Evolutionary conservation across 2,888 invertebrate genomes (phyloP).

Genomic region (Palloptera scutellata): DNA sequence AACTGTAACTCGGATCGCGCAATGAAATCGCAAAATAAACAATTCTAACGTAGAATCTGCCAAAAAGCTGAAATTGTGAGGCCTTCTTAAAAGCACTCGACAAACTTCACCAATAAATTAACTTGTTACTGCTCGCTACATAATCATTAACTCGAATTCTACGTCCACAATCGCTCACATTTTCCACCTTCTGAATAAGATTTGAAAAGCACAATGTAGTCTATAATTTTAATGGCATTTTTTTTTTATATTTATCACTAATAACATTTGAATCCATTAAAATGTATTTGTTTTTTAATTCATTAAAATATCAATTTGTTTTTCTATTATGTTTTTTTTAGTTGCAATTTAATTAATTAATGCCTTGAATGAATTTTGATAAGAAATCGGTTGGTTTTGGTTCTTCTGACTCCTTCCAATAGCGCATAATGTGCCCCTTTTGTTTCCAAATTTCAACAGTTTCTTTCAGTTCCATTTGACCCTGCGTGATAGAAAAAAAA

Average conservation of each 20-base stretch:
- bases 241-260: conserved; percentile 6
- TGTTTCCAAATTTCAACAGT: conserved; percentile 88
- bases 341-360: conserved; percentile 47
- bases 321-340: conserved; percentile 13
- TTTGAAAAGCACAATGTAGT: background rate
- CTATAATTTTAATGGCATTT: background rate
- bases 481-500: conserved; percentile 68
- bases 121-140: too few relatives aligned
- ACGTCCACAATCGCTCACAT: too few relatives aligned
- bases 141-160: too few relatives aligned
- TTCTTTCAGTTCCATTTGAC: conserved; percentile 95
- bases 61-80: too few relatives aligned
- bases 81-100: too few relatives aligned
- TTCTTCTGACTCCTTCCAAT: conserved; percentile 84
- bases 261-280: conserved; percentile 12
- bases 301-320: conserved; percentile 25
- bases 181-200: too few relatives aligned
- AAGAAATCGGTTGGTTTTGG: conserved; percentile 90
- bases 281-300: conserved; percentile 22
- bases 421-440: conserved; percentile 85
- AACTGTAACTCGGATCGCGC: too few relatives aligned
- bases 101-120: too few relatives aligned
- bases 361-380: conserved; percentile 76
- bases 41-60: too few relatives aligned
- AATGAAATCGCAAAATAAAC: too few relatives aligned